Conservation (phyloP, 2,888 invertebrate species). For the Notodonta ziczac region DNA sequence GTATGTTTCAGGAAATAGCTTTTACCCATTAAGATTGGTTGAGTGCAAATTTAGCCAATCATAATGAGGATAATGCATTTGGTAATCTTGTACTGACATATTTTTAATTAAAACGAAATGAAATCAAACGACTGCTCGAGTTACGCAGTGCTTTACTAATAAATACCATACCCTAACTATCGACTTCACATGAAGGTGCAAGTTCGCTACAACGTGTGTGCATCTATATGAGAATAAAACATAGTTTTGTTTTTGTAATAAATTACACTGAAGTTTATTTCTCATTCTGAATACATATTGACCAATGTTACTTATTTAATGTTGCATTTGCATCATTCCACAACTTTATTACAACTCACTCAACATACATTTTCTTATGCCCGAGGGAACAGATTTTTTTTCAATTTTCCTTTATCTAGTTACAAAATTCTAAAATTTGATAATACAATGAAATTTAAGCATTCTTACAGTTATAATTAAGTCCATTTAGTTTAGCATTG, state of each 20-base stretch:
- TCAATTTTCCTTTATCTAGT: slow-evolving; percentile 66
- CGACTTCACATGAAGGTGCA: background rate
- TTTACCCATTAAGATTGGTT: too few relatives aligned
- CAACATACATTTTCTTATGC: slow-evolving; percentile 74
- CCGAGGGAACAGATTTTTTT: slow-evolving; percentile 62
- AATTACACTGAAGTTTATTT: slow-evolving; percentile 85
- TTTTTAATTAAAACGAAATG: background rate
- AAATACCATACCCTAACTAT: background rate
- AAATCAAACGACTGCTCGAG: background rate
- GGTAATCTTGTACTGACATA: too few relatives aligned
- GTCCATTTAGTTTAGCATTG: slow-evolving; percentile 81
- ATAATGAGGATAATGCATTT: too few relatives aligned
- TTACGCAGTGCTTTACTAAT: slow-evolving; percentile 2
- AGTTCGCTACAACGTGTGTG: background rate
- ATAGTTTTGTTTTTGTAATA: slow-evolving; percentile 63
- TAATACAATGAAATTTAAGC: slow-evolving; percentile 81
- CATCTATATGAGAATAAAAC: slow-evolving; percentile 40
- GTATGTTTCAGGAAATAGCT: too few relatives aligned
- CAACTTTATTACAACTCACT: slow-evolving; percentile 77
- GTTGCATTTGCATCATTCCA: slow-evolving; percentile 65
- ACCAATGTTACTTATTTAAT: slow-evolving; percentile 67
- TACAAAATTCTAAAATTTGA: slow-evolving; percentile 79
- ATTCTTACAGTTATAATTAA: slow-evolving; percentile 79
- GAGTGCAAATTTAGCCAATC: too few relatives aligned
- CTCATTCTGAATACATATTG: slow-evolving; percentile 82